phyloP scores from a whole-genome alignment of 2,797 vertebrate species.

The Cirrhinus mrigala region DNA sequence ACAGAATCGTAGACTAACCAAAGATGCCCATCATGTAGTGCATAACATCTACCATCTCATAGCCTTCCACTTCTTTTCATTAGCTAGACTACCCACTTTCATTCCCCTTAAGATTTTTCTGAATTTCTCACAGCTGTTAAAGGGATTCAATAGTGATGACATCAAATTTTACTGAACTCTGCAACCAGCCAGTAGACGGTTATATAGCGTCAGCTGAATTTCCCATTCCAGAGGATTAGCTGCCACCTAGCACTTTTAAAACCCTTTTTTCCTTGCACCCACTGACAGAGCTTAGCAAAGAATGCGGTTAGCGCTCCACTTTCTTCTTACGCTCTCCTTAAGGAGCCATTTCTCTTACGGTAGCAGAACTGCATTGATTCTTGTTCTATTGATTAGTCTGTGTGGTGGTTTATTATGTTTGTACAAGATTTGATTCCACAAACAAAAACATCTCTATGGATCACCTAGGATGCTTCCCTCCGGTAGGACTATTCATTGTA shows the following conservation, averaged over 20 bases:
- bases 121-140: constrained; percentile 20
- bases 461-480: constrained; percentile 24
- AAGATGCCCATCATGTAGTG: not conserved
- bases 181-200: not conserved
- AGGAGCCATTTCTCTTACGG: constrained; percentile 18
- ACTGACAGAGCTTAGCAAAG: constrained; percentile 55
- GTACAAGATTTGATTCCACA: not conserved
- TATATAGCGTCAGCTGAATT: constrained; percentile 50
- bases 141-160: constrained; percentile 27
- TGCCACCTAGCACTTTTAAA: constrained; percentile 59
- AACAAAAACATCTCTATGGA: not conserved
- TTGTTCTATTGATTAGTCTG: not conserved
- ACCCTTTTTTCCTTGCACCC: constrained; percentile 49
- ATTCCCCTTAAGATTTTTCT: not conserved
- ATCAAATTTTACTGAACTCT: constrained; percentile 21
- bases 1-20: not conserved
- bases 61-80: not conserved
- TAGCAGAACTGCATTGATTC: not conserved
- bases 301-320: constrained; percentile 29
- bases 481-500: constrained; percentile 39
- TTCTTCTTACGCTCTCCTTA: constrained; percentile 38
- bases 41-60: not conserved
- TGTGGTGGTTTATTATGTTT: constrained; percentile 10
- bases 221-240: constrained; percentile 65
- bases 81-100: not conserved